Base-by-base conservation (phyloP, 2,797 vertebrate species). In the Karalla daura region DNA sequence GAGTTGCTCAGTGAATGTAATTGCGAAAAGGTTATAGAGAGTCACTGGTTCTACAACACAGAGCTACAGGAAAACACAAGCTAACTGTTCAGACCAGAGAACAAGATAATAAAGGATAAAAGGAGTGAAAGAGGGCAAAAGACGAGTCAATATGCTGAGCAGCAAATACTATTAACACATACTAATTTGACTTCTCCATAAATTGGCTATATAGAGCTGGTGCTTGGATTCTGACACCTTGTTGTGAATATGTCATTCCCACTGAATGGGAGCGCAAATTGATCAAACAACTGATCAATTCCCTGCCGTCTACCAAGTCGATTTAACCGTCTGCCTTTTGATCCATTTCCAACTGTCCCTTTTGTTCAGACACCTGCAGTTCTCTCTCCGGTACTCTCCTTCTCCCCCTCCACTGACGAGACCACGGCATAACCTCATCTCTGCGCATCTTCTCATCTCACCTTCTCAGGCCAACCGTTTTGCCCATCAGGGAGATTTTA, bases 181-280 rank as follows among this genome's bases (percentile, higher is more conserved):
- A 90, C 28, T 86, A 83, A 88, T 91, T 88, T 79, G 88, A 81
- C 70, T 67, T 33, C 59, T 86, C 83, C 87, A 80, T 78, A 76
- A 80, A 73, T 39, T 66, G 71, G 70, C 83, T 80, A 81, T 46
- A 59, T 0, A 41, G 14, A 32, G 43, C 28, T 27, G 52, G 51
- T 32, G 45, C 17, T 30, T 15, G 5, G 37, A 24, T 21, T 50
- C 25, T 12, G 28, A 2, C 17, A 47, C 35, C 32, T 72, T 36
- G 21, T 47, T 50, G 20, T 58, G 21, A 73, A 74, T 36, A 5
- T 63, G 50, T 13, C 30, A 35, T 49, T 65, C 55, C 37, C 3
- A 14, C 35, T 37, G 40, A 21, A 18, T 9, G 36, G 36, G 28
- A 44, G 43, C 44, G n/a, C n/a, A n/a, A n/a, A n/a, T n/a, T 56